Conservation (phyloP, 1,140 invertebrate genomes). For the Aradophagus sp. region DNA sequence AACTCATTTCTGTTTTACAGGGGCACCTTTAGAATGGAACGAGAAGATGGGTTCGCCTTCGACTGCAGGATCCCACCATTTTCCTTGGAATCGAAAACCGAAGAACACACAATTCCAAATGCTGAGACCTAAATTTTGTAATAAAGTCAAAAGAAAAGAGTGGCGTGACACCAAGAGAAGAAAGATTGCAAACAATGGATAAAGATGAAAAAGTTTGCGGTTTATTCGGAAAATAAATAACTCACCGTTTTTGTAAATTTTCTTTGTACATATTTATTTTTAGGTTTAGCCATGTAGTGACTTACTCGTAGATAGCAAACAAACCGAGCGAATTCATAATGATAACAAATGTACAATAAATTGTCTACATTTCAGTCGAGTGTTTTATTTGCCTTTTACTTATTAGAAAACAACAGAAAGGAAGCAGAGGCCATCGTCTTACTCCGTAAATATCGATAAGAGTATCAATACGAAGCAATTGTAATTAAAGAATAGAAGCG, state of each 20-base stretch:
- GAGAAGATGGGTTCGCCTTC: conserved; percentile 96
- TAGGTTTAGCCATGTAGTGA: conserved; percentile 38
- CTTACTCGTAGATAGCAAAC: conserved; percentile 28
- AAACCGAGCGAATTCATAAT: conserved; percentile 26
- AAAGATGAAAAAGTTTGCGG: background rate
- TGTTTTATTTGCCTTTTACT: conserved; percentile 43
- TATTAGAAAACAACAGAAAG: conserved; percentile 16
- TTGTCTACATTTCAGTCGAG: conserved; percentile 51
- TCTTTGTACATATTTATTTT: conserved; percentile 54
- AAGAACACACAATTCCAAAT: conserved; percentile 75
- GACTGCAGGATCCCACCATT: conserved; percentile 98
- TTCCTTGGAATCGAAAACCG: conserved; percentile 93
- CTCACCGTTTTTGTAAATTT: conserved; percentile 48
- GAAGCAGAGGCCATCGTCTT: too few species aligned
- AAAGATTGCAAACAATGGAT: background rate
- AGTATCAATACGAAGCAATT: too few species aligned
- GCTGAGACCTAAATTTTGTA: conserved; percentile 56
- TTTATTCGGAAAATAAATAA: conserved; percentile 42
- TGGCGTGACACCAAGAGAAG: background rate
- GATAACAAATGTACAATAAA: conserved; percentile 53
- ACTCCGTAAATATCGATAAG: too few species aligned
- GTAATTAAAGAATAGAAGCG: too few species aligned
- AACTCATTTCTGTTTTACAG: conserved; percentile 71
- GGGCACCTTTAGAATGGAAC: conserved; percentile 97
- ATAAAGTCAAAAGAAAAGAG: conserved; percentile 12